Evolutionary conservation across 2,797 vertebrate species (phyloP).

Genomic region (Novumbra hubbsi): DNA sequence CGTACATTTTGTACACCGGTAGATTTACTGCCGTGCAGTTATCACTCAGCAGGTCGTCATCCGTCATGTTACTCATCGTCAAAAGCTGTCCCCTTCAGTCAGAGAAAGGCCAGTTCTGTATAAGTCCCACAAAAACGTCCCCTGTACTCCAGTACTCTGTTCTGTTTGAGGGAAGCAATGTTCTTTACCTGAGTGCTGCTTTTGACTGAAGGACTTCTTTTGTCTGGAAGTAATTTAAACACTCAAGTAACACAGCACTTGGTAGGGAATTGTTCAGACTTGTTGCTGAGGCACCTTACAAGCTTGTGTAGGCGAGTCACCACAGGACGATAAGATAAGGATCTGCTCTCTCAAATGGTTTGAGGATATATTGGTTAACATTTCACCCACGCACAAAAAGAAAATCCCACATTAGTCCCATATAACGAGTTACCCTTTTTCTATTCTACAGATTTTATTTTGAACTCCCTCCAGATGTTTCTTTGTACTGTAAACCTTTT

Average conservation of each 20-base stretch:
- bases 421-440: too few relatives aligned
- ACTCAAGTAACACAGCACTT: background rate
- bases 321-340: background rate
- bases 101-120: background rate
- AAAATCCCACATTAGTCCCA: slow-evolving; percentile 11
- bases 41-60: background rate
- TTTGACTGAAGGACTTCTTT: background rate
- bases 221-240: background rate
- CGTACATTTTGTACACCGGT: slow-evolving; percentile 55
- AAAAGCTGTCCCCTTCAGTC: background rate
- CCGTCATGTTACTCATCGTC: background rate
- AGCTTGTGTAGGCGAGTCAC: background rate
- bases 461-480: too few relatives aligned
- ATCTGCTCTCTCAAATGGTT: background rate
- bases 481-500: too few relatives aligned
- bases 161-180: background rate
- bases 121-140: background rate
- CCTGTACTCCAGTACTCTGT: background rate
- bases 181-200: background rate
- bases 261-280: background rate
- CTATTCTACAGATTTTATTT: too few relatives aligned
- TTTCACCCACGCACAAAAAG: slow-evolving; percentile 13
- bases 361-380: slow-evolving; percentile 9
- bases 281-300: background rate
- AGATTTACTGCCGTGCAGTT: slow-evolving; percentile 22